Percentiles rank a stretch among this genome's conserved stretches.
These are phyloP conservation scores for Grapholita molesta DNA, from an alignment of 1,140 invertebrate genomes.

Conservation along the genomic window DNA sequence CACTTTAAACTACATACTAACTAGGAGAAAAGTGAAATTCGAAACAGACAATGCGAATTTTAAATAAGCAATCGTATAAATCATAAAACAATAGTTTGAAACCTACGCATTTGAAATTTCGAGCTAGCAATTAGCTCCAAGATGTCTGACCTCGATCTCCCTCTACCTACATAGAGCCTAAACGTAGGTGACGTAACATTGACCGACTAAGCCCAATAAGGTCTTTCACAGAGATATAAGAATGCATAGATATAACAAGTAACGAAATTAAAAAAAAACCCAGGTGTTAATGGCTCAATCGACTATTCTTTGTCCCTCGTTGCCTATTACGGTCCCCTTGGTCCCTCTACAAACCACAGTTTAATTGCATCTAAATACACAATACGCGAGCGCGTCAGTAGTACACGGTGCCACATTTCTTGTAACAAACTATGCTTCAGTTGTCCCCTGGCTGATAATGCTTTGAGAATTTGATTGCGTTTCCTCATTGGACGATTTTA, in stretches of 20 bases:
- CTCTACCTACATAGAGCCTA: neutral
- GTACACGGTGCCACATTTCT: too few species aligned
- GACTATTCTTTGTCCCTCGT: too few species aligned
- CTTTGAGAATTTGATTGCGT: too few species aligned
- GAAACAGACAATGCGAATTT: neutral
- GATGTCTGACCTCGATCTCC: neutral
- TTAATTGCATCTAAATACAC: too few species aligned
- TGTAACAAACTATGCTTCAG: too few species aligned
- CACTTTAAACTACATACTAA: neutral
- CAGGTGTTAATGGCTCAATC: too few species aligned
- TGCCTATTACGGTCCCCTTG: too few species aligned
- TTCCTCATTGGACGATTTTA: too few species aligned
- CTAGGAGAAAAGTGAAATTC: neutral
- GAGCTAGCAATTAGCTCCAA: neutral
- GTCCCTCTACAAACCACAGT: too few species aligned
- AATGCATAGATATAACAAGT: neutral
- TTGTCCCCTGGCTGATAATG: too few species aligned
- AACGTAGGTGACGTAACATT: constrained; percentile 17
- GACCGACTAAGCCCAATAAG: constrained; percentile 4
- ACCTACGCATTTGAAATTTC: neutral
- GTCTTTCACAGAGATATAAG: neutral
- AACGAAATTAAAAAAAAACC: neutral
- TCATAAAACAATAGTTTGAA: constrained; percentile 8
- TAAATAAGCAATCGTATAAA: neutral
- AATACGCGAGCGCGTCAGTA: too few species aligned